Base-by-base conservation (phyloP, 2,797 vertebrate genomes). In the Chaetodon trifasciatus region DNA sequence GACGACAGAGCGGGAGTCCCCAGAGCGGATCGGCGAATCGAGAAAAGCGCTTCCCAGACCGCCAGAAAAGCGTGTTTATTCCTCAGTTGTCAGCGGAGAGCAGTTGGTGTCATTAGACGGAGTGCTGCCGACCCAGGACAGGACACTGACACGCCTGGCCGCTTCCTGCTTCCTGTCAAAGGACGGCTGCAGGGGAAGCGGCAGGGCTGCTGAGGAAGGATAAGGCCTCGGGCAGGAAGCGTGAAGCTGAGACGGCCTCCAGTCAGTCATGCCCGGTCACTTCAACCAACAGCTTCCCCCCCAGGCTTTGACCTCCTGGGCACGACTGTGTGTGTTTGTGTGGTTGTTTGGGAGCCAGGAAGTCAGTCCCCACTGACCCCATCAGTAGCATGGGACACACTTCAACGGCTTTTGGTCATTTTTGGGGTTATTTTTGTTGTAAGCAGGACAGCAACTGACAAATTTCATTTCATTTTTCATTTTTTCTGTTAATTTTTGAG, bases 141-240 rank as follows among this genome's bases (percentile, higher is more conserved):
- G 84, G 89, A 87, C 91, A 74, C 83, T 42, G 92, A 89, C 86
- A 73, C 79, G 89, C 85, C 76, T 70, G 88, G 79, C 53, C 42
- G 85, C 88, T 93, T 95, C 92, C 94, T 93, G 92, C 92, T 93
- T 95, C 94, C 94, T 90, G 91, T 90, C 74, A 91, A 89, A 88
- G 85, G 83, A 89, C 67, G 88, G 77, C 85, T 91, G 87, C 87
- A 88, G 86, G 80, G 90, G 92, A 93, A 94, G 78, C 74, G 44
- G 83, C 89, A 79, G 87, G 83, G 70, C 89, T 95, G 93, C 81
- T 56, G 74, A 47, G 77, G 75, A 35, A 84, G 94, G 94, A 94
- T 95, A 93, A 94, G 89, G 84, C 84, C 79, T 57, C 6, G 39
- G 82, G 67, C 92, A 94, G 94, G 94, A 95, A 93, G 90, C 53